Evolutionary conservation across 2,888 invertebrate species (phyloP), one percentile per base, ranked within the genome.

Genomic region (Kuschelorhynchus macadamiae): DNA sequence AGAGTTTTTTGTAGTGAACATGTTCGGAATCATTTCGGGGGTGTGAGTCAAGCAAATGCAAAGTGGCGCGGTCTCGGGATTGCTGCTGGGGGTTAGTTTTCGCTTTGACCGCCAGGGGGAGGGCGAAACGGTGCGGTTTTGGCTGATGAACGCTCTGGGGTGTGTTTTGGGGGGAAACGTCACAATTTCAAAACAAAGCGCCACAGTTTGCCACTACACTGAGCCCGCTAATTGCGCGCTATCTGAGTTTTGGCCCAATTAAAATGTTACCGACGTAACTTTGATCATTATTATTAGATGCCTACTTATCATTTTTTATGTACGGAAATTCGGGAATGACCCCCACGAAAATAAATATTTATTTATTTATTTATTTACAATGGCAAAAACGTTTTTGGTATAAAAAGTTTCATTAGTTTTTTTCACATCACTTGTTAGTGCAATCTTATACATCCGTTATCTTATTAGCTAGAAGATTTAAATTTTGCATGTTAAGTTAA

Each of bases 11-110:
- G 80, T 79, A 80, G 81, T 78, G 80, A 82, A 80, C 82, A 82
- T 83, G 83, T 81, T 81, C 80, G 82, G 81, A 83, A 59, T 83
- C 82, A 81, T 82, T 83, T 81, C 78, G 77, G 81, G 82, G 82
- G 82, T 80, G 82, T 79, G 81, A 81, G 82, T 80, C 81, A 81
- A 81, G 80, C 80, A 77, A 62, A 80, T 78, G 78, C 77, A 79
- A 81, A 80, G 79, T 77, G 80, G 74, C 70, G 72, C 70, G 69
- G 75, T 65, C 70, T 67, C 67, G 70, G 62, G 68, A 57, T 60
- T 56, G 67, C 65, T 71, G 67, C 59, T 39, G 61, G 66, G 67
- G 50, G 53, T 61, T 46, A 63, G 66, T 65, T 68, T 63, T 64
- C 63, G 63, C 68, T 47, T 39, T 68, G 68, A 62, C 65, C 70